Base-by-base conservation (phyloP, 2,113 vertebrate species). In the Nannobrachium achirus region DNA sequence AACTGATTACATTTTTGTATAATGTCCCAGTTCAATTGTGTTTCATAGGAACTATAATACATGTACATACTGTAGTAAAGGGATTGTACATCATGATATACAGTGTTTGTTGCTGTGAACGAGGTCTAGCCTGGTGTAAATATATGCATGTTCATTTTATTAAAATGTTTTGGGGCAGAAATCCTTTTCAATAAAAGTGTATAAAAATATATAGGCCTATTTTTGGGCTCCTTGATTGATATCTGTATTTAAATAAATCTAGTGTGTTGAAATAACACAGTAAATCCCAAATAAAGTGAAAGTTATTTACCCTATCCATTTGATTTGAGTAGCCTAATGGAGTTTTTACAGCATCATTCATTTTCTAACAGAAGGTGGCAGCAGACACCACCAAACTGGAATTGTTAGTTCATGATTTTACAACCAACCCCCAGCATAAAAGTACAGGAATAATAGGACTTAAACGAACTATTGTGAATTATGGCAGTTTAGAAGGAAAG, bases 101-200 rank as follows among this genome's bases (percentile, higher is more conserved):
- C n/a, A n/a, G 7, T 66, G 69, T 62, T 14, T 75, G 50, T 68
- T 66, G 76, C 53, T 58, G 63, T 70, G 41, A 61, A 55, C 38
- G 44, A 49, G 15, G 39, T 1, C 20, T 61, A 50, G 64, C 66
- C 61, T 11, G 53, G 42, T 81, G 72, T 69, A 72, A 83, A 75
- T 86, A 52, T 71, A 66, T 84, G 78, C 76, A 81, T 87, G 80
- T 81, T 63, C n/a, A 72, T 52, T 81, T 81, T 71, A 33, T 64
- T 69, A 49, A 84, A 56, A 56, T 66, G 66, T 69, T 86, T 84
- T 73, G 53, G 66, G 71, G 10, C 55, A 1, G 74, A 48, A 10
- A 64, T 44, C 10, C 48, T 73, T 82, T 81, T 59, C 38, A 83
- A 75, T 83, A 79, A 86, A 84, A 81, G 13, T 49, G 38, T 18